These are phyloP conservation scores for Pristionchus exspectatus DNA, from an alignment of 2,888 invertebrate species.

Conservation along the genomic window DNA sequence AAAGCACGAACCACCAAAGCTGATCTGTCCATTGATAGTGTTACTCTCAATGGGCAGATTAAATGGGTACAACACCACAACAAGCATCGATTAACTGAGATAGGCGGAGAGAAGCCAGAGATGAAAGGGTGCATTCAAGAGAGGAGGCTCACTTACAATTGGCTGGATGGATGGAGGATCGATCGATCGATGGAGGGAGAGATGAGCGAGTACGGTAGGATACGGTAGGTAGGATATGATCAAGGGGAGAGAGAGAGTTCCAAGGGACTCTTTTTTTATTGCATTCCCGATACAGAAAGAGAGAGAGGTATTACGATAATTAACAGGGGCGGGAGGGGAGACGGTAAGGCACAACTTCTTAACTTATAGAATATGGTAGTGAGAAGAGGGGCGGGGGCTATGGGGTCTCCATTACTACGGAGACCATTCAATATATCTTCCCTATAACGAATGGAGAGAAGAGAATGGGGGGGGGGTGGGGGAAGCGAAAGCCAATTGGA, in stretches of 20 bases:
- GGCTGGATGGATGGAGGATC: neutral
- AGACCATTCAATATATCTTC: constrained; percentile 37
- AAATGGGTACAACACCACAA: constrained; percentile 4
- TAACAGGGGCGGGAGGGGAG: neutral
- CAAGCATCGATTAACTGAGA: constrained; percentile 45
- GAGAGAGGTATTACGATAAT: constrained; percentile 3
- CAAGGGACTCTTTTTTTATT: constrained; percentile 39
- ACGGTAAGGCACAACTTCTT: constrained; percentile 4
- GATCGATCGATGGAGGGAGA: constrained; percentile 35
- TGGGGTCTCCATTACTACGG: constrained; percentile 14
- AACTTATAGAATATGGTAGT: constrained; percentile 3
- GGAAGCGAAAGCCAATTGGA: neutral
- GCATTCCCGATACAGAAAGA: constrained; percentile 9
- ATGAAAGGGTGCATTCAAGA: neutral
- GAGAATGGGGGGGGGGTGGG: neutral
- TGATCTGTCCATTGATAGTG: constrained; percentile 24
- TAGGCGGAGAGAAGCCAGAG: constrained; percentile 25
- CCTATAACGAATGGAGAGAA: constrained; percentile 18
- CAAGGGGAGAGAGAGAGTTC: constrained; percentile 21
- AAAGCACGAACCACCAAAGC: constrained; percentile 47
- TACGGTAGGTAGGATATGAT: constrained; percentile 7
- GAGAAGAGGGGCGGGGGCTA: constrained; percentile 3
- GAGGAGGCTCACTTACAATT: constrained; percentile 44
- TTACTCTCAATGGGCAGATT: neutral
- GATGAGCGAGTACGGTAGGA: neutral